These are phyloP conservation scores for Hypocryptadius cinnamomeus DNA, from an alignment of 2,113 vertebrate genomes.

Conservation along the genomic window DNA sequence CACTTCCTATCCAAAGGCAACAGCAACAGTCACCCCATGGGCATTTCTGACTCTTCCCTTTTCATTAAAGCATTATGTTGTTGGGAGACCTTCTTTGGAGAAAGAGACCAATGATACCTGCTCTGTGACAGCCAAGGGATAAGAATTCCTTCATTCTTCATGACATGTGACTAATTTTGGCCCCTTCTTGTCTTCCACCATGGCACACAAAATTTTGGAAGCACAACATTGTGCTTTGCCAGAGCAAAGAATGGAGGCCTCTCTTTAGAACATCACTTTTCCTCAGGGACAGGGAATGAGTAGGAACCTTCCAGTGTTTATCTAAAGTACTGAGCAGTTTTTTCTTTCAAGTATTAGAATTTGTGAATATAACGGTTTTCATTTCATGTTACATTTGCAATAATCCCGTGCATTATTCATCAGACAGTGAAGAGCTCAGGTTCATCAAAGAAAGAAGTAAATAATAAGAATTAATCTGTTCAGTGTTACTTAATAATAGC, in stretches of 20 bases:
- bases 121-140: not conserved
- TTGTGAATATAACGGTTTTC: not conserved
- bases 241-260: not conserved
- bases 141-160: not conserved
- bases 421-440: not conserved
- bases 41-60: not conserved
- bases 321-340: not conserved
- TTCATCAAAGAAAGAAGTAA: constrained; percentile 26
- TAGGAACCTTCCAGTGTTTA: not conserved
- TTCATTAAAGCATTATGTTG: not conserved
- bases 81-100: not conserved
- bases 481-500: not conserved
- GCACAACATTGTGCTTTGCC: not conserved
- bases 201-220: not conserved
- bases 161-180: not conserved
- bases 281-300: not conserved
- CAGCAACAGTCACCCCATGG: not conserved
- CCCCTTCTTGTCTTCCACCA: not conserved
- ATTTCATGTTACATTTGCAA: not conserved
- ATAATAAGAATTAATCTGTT: constrained; percentile 35
- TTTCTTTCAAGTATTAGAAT: not conserved
- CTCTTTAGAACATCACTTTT: not conserved
- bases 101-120: not conserved
- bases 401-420: not conserved
- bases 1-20: not conserved